Conservation (phyloP, 2,797 vertebrate species). For the Novumbra hubbsi region DNA sequence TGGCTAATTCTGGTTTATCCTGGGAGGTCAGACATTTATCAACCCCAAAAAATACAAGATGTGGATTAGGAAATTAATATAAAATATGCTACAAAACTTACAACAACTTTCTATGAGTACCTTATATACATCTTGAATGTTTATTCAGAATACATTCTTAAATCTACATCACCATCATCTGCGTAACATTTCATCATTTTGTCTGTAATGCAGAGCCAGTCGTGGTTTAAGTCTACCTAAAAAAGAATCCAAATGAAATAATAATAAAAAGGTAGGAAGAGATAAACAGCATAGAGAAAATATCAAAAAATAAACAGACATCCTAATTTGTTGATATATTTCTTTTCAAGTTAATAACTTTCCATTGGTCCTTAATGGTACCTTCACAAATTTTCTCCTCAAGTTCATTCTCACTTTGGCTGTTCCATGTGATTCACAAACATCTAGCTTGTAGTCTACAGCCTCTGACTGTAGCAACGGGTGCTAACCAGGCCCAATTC, state of each 20-base stretch:
- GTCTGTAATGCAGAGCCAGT: conserved; percentile 42
- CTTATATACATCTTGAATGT: conserved; percentile 63
- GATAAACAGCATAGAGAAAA: conserved; percentile 47
- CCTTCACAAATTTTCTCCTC: conserved; percentile 29
- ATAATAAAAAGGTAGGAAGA: conserved; percentile 34
- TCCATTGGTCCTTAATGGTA: conserved; percentile 40
- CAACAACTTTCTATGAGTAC: conserved; percentile 74
- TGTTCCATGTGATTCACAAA: conserved; percentile 62
- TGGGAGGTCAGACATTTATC: conserved; percentile 30
- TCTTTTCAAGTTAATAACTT: conserved; percentile 35
- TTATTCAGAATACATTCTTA: conserved; percentile 77
- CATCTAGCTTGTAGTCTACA: conserved; percentile 17
- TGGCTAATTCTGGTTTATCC: conserved; percentile 34
- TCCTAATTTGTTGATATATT: conserved; percentile 31
- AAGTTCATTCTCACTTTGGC: conserved; percentile 60
- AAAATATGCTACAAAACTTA: conserved; percentile 58
- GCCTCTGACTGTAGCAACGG: conserved; percentile 26
- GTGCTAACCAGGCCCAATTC: conserved; percentile 49
- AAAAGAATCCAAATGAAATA: conserved; percentile 61
- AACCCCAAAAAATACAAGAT: conserved; percentile 16
- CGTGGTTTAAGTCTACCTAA: conserved; percentile 46
- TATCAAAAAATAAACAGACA: conserved; percentile 39
- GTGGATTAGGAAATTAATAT: conserved; percentile 58
- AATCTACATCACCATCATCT: conserved; percentile 75
- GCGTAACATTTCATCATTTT: conserved; percentile 51